Base-by-base conservation (phyloP, 2,888 invertebrate species). In the Polydrusus tereticollis region DNA sequence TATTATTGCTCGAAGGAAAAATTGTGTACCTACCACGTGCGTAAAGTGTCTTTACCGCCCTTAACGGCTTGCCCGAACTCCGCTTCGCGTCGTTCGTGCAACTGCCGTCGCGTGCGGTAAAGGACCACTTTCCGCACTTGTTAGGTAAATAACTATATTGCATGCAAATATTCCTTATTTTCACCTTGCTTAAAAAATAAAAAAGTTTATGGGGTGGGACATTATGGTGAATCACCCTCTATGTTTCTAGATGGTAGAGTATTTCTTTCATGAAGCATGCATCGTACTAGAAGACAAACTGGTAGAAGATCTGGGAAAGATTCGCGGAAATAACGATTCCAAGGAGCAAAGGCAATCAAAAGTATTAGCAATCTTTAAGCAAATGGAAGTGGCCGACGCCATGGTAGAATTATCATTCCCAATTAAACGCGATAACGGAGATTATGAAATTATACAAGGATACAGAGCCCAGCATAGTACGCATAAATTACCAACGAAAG, bases 381-480 rank as follows among this genome's bases (percentile, higher is more conserved):
- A 97, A 82, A 97, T 99, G 92, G 96, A 98, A 88, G 96, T 96
- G 68, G 98, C 98, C 86, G 97, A 98, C 87, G 88, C 89, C 79
- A 93, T 95, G 77, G 87, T 98, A 67, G 96, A 96, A 86, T 93
- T 98, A 77, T 92, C 94, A 69, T 99, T 99, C 86, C 99, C 99
- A 1, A 88, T 99, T 77, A 92, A 94, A 83, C 92, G 97, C 80
- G 99, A 99, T 85, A 95, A 95, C 80, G 99, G 99, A 55, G 94
- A 95, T 84, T 98, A 97, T 85, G 98, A 99, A 87, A 94, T 98
- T 90, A 97, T 99, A 82, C 94, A 92, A 78, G 99, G 97, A 10
- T 99, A 97, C 88, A 90, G 99, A 81, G 97, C 98, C 47, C 99
- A 99, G 86, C 99, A 99, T 87, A 93, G 92, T 77, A 95, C 96